These are phyloP conservation scores for Brenthis daphne DNA, from an alignment of 2,888 invertebrate species.

Conservation along the genomic window DNA sequence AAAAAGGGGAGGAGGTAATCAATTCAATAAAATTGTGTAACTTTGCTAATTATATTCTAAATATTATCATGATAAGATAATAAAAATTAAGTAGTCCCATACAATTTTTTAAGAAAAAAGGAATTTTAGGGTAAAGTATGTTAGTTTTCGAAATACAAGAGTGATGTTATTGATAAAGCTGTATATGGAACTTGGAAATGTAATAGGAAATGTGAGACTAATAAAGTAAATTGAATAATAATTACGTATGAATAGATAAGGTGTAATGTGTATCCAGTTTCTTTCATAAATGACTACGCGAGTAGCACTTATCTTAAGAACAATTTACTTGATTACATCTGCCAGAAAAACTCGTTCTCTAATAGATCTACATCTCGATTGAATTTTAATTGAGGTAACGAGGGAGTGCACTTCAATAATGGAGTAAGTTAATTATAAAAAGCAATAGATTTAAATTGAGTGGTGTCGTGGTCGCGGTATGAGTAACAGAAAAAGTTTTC, in stretches of 20 bases:
- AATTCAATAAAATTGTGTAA: too few relatives aligned
- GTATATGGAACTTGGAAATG: constrained; percentile 22
- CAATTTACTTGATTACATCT: constrained; percentile 63
- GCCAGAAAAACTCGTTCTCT: constrained; percentile 67
- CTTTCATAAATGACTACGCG: constrained; percentile 25
- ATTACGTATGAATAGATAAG: constrained; percentile 21
- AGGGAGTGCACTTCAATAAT: constrained; percentile 76
- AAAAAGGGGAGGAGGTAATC: too few relatives aligned
- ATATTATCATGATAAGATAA: too few relatives aligned
- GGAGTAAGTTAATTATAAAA: constrained; percentile 80
- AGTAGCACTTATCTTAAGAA: constrained; percentile 51
- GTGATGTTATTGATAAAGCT: constrained; percentile 27
- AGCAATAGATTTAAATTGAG: constrained; percentile 81
- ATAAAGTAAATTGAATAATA: constrained; percentile 30
- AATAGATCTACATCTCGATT: constrained; percentile 75
- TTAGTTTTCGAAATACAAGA: constrained; percentile 23
- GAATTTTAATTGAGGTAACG: constrained; percentile 76
- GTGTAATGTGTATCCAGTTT: constrained; percentile 31
- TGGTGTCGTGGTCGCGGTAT: constrained; percentile 76
- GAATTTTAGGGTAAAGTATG: too few relatives aligned
- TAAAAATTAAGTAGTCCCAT: too few relatives aligned
- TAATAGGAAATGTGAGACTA: constrained; percentile 28
- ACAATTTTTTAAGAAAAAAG: too few relatives aligned
- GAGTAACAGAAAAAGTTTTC: constrained; percentile 83
- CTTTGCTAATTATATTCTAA: too few relatives aligned